Base-by-base conservation (phyloP, 2,888 invertebrate genomes). In the Drosophila parthenogenetica region DNA sequence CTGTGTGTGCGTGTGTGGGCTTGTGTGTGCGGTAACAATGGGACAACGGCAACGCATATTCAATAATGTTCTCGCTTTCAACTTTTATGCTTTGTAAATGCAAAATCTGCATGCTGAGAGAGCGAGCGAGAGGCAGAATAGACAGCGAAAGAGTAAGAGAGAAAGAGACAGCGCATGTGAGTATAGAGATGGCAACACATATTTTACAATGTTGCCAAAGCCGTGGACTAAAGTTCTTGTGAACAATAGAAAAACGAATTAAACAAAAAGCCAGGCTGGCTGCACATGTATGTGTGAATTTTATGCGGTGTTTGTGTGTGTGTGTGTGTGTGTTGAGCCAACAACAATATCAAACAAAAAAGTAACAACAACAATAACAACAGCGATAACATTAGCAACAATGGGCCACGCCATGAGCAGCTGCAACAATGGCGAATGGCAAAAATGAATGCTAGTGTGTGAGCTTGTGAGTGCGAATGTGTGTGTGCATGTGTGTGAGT, bases 241-340 rank as follows among this genome's bases (percentile, higher is more conserved):
- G 89, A 87, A 85, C 89, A 85, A 85, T 84, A 84, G 87, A 77
- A 89, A 81, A 85, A 70, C 85, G 89, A 85, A 85, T 85, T 89
- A 81, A 89, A 89, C 85, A 85, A 75, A 87, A 85, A 85, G 83
- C 77, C 81, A 82, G 64, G 51, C 69, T 40, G 46, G 29, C 61
- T 63, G 13, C 39, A 35, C 32, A 39, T 42, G 22, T 5, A 19
- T 32, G 22, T 49, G 45, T 58, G 22, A 10, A 16, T 50, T 29
- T 29, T 29, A 29, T 29, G 29, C 29, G 8, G n/a, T 37, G 37
- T 54, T 43, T 40, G 43, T 42, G 32, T 57, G 58, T 55, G 60
- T n/a, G 32, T 17, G 42, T 29, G 60, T 8, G 63, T 51, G 60
- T 72, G 66, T 62, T 49, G 35, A 13, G 7, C 13, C 73, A 73